These are phyloP conservation scores for Epinephelus coioides DNA, from an alignment of 2,797 vertebrate species.

Conservation along the genomic window DNA sequence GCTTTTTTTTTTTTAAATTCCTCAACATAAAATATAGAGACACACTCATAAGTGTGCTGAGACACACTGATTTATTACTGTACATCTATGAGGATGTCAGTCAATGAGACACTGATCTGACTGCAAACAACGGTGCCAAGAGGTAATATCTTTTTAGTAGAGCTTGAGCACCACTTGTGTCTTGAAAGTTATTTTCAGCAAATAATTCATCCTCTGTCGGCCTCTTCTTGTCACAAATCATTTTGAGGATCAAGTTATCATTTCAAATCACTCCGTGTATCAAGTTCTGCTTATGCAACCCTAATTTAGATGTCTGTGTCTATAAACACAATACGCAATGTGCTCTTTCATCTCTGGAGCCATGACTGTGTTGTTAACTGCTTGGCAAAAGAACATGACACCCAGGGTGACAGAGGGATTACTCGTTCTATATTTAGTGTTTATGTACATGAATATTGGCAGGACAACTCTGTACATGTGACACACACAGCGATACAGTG, in stretches of 20 bases:
- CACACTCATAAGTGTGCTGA: constrained; percentile 8
- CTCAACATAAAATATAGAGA: constrained; percentile 21
- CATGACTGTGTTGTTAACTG: constrained; percentile 69
- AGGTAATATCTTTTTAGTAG: not conserved
- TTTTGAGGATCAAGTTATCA: constrained; percentile 35
- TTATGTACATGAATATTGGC: constrained; percentile 98
- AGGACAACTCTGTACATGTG: constrained; percentile 97
- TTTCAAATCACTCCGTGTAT: constrained; percentile 31
- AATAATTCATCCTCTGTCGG: constrained; percentile 21
- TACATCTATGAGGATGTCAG: not conserved
- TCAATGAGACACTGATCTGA: constrained; percentile 12
- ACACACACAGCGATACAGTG: constrained; percentile 88
- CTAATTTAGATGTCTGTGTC: constrained; percentile 40
- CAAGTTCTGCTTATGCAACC: constrained; percentile 33
- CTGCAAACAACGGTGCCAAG: constrained; percentile 3
- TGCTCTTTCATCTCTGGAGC: constrained; percentile 55
- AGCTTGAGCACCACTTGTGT: constrained; percentile 9
- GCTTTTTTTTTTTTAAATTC: not conserved
- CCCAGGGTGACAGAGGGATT: constrained; percentile 85
- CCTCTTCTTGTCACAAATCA: constrained; percentile 35
- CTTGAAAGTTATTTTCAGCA: constrained; percentile 13
- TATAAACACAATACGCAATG: constrained; percentile 50
- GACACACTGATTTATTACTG: constrained; percentile 41
- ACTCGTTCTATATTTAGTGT: constrained; percentile 97
- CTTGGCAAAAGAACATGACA: constrained; percentile 86